phyloP scores from a whole-genome alignment of 2,797 vertebrate genomes.

The Borostomias antarcticus region DNA sequence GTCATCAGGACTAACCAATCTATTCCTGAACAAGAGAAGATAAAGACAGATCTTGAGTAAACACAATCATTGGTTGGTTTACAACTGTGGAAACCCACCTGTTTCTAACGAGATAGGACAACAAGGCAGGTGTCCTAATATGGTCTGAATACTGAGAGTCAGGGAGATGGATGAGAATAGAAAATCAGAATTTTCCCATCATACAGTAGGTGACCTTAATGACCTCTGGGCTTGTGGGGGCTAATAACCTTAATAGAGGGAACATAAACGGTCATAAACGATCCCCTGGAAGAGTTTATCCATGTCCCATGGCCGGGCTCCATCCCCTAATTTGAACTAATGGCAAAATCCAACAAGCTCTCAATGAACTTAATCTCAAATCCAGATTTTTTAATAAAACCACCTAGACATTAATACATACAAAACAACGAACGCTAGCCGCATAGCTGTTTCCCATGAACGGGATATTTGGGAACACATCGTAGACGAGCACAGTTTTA shows the following conservation, averaged over 20 bases:
- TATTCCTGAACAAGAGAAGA: too few relatives aligned
- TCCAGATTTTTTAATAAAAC: slow-evolving; percentile 43
- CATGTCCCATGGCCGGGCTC: slow-evolving; percentile 9
- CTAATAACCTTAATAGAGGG: neutral
- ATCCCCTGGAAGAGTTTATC: neutral
- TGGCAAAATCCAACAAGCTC: slow-evolving; percentile 30
- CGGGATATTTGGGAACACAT: slow-evolving; percentile 1
- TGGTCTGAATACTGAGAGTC: too few relatives aligned
- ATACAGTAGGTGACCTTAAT: too few relatives aligned
- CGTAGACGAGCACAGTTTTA: slow-evolving; percentile 9
- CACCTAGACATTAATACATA: slow-evolving; percentile 20
- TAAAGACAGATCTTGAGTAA: too few relatives aligned
- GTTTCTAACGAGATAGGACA: too few relatives aligned
- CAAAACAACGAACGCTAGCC: slow-evolving; percentile 11
- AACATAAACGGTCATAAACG: neutral
- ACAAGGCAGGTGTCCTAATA: too few relatives aligned
- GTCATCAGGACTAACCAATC: too few relatives aligned
- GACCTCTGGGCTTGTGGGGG: neutral
- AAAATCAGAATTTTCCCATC: too few relatives aligned
- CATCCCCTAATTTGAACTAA: slow-evolving; percentile 24
- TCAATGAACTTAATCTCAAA: slow-evolving; percentile 27
- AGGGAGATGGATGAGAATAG: too few relatives aligned
- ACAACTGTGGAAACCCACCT: too few relatives aligned
- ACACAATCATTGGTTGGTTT: too few relatives aligned
- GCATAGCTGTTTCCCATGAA: slow-evolving; percentile 24